Evolutionary conservation across 2,797 vertebrate species (phyloP).

Genomic region (Anabas testudineus): DNA sequence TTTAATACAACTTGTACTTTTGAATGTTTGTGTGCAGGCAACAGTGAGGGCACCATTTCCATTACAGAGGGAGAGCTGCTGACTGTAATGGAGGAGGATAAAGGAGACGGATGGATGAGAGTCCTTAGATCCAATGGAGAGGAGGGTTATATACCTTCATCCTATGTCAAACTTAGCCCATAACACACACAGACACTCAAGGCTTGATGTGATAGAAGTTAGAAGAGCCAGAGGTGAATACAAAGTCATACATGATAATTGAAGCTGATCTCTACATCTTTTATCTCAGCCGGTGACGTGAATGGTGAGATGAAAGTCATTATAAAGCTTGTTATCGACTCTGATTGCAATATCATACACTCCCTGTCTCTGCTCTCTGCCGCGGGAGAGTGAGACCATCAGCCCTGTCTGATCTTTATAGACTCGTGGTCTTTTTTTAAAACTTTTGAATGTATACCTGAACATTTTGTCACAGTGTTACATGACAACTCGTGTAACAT

Average conservation of each 20-base stretch:
- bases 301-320: slow-evolving; percentile 54
- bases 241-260: slow-evolving; percentile 54
- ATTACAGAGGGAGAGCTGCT: slow-evolving; percentile 86
- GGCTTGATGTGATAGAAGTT: slow-evolving; percentile 32
- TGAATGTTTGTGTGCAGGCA: slow-evolving; percentile 70
- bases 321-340: slow-evolving; percentile 48
- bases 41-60: slow-evolving; percentile 88
- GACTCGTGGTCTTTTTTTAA: slow-evolving; percentile 38
- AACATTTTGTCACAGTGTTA: slow-evolving; percentile 28
- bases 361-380: slow-evolving; percentile 25
- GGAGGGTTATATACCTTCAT: slow-evolving; percentile 90
- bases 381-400: slow-evolving; percentile 31
- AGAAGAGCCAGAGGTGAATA: slow-evolving; percentile 58
- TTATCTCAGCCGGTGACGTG: slow-evolving; percentile 53
- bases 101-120: slow-evolving; percentile 91
- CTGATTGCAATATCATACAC: slow-evolving; percentile 43
- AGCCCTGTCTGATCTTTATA: slow-evolving; percentile 27
- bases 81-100: slow-evolving; percentile 88
- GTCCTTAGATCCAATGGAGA: slow-evolving; percentile 84
- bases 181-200: slow-evolving; percentile 38
- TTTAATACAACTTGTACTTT: neutral
- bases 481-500: slow-evolving; percentile 28
- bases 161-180: slow-evolving; percentile 82
- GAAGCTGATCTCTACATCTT: slow-evolving; percentile 46
- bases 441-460: slow-evolving; percentile 65